Percentiles rank a stretch among this genome's conserved stretches.
Conservation (phyloP, 2,113 vertebrate genomes). For the Gavialis gangeticus region DNA sequence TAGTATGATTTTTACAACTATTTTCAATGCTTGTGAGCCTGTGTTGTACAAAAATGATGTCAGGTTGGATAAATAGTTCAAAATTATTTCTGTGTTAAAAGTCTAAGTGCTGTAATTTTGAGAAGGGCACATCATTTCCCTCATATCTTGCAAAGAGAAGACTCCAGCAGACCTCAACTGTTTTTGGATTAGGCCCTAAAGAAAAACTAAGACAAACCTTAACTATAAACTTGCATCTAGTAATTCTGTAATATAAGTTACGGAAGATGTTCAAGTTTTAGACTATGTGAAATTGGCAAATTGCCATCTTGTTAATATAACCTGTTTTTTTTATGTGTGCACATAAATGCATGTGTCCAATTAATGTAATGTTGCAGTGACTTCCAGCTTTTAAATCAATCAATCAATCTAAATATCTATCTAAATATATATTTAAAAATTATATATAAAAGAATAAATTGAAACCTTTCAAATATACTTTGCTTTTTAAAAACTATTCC, state of each 20-base stretch:
- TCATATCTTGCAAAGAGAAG: background rate
- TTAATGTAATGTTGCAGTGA: constrained; percentile 2
- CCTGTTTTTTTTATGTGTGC: background rate
- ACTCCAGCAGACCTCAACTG: background rate
- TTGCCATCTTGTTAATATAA: background rate
- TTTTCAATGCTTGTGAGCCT: rapidly evolving
- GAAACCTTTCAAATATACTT: background rate
- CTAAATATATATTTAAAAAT: no score
- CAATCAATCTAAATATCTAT: no score
- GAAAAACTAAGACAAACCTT: constrained; percentile 30
- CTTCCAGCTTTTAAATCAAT: background rate
- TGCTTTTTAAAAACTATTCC: background rate
- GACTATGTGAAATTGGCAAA: constrained; percentile 9
- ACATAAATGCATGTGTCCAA: background rate
- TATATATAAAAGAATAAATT: no score
- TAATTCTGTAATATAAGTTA: background rate
- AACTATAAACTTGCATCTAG: constrained; percentile 15
- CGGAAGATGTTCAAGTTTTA: background rate
- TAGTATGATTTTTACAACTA: background rate
- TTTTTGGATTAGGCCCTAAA: constrained; percentile 25
- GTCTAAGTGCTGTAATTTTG: background rate
- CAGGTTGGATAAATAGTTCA: background rate
- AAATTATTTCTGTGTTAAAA: background rate
- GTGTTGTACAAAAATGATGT: background rate
- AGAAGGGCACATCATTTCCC: background rate